Conservation (phyloP, 2,113 vertebrate genomes). For the Megaceryle maxima region DNA sequence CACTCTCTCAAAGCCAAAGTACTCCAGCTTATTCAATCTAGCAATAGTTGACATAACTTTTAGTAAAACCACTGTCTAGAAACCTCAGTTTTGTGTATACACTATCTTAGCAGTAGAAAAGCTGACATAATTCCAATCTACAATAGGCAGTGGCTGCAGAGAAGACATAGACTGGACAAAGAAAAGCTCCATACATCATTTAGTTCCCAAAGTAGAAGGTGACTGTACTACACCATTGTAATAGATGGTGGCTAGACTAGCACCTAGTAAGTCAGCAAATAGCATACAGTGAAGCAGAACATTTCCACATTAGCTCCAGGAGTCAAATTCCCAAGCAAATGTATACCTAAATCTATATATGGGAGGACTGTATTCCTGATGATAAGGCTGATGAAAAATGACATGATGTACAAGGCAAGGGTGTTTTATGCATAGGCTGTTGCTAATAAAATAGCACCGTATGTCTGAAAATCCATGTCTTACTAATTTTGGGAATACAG, state of each 20-base stretch:
- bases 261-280: neutral
- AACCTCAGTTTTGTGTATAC: neutral
- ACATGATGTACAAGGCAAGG: neutral
- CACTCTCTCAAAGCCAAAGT: neutral
- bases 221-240: neutral
- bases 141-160: neutral
- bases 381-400: neutral
- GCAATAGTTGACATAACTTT: neutral
- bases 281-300: neutral
- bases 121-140: neutral
- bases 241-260: neutral
- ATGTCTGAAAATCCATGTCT: neutral
- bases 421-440: neutral
- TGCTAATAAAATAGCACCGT: neutral
- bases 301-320: neutral
- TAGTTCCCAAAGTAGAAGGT: neutral
- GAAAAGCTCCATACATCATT: conserved; percentile 20
- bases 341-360: neutral
- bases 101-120: neutral
- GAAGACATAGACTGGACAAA: neutral
- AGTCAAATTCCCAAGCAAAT: neutral
- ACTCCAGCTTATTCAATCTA: neutral
- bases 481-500: neutral
- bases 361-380: neutral
- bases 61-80: neutral